Conservation (phyloP, 2,888 invertebrate genomes). For the Parnassius smintheus region DNA sequence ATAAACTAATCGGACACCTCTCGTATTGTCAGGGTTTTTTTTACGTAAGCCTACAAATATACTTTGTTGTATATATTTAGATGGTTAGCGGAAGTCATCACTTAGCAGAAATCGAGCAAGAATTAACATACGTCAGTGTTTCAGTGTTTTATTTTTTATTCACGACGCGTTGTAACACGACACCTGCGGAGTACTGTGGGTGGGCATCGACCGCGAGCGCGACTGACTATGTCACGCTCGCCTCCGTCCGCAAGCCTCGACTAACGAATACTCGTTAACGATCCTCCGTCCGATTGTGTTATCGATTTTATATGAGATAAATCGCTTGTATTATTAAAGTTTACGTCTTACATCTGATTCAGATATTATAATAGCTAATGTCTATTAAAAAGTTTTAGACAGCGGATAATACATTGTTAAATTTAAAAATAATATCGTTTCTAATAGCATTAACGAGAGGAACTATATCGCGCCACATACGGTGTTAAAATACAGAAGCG, state of each 20-base stretch:
- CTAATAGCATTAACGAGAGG: background rate
- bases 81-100: slow-evolving; percentile 23
- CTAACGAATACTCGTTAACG: slow-evolving; percentile 17
- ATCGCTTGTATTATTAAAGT: background rate
- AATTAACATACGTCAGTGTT: slow-evolving; percentile 30
- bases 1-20: no score
- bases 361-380: background rate
- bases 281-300: slow-evolving; percentile 13
- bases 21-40: no score
- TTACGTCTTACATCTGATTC: background rate
- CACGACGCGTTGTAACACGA: slow-evolving; percentile 53
- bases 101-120: slow-evolving; percentile 26
- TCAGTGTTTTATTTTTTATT: slow-evolving; percentile 47
- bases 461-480: slow-evolving; percentile 7
- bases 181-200: slow-evolving; percentile 40
- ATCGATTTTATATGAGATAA: slow-evolving; percentile 11
- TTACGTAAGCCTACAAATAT: no score
- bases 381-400: background rate
- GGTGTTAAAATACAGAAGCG: background rate
- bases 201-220: slow-evolving; percentile 56
- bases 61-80: background rate
- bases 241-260: slow-evolving; percentile 23
- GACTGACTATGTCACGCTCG: slow-evolving; percentile 39
- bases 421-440: background rate
- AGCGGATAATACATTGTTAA: no score